phyloP scores from a whole-genome alignment of 2,797 vertebrate genomes.

The Corythornis leucogaster region DNA sequence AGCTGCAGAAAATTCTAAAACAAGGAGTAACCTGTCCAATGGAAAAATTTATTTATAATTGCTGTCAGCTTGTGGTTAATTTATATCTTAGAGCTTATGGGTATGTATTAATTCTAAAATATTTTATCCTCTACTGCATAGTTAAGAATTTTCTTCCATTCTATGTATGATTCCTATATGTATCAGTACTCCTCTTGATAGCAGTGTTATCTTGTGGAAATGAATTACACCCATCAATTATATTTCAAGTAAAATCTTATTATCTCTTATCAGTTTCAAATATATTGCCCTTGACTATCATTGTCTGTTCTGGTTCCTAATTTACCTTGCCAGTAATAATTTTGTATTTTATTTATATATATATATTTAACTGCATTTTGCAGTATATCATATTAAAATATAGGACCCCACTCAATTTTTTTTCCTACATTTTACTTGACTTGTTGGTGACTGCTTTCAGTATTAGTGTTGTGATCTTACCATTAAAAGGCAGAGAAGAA shows the following conservation, averaged over 20 bases:
- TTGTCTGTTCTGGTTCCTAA: neutral
- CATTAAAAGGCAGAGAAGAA: neutral
- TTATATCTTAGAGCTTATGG: neutral
- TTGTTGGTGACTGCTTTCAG: neutral
- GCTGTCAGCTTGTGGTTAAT: neutral
- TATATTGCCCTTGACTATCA: neutral
- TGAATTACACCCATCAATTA: neutral
- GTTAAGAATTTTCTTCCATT: neutral
- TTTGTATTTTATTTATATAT: neutral
- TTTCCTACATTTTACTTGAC: neutral
- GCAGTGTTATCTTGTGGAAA: neutral
- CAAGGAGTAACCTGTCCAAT: neutral
- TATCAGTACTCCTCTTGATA: neutral
- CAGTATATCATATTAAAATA: neutral
- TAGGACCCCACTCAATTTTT: fast-evolving
- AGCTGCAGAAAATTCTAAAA: neutral
- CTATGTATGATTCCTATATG: neutral
- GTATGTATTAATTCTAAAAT: neutral
- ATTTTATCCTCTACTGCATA: neutral
- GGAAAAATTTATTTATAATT: neutral
- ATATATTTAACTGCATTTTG: neutral
- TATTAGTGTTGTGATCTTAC: neutral
- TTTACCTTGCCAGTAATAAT: neutral
- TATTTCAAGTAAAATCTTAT: neutral
- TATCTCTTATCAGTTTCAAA: neutral